phyloP scores from a whole-genome alignment of 2,888 invertebrate species.

The Cephus nigrinus region DNA sequence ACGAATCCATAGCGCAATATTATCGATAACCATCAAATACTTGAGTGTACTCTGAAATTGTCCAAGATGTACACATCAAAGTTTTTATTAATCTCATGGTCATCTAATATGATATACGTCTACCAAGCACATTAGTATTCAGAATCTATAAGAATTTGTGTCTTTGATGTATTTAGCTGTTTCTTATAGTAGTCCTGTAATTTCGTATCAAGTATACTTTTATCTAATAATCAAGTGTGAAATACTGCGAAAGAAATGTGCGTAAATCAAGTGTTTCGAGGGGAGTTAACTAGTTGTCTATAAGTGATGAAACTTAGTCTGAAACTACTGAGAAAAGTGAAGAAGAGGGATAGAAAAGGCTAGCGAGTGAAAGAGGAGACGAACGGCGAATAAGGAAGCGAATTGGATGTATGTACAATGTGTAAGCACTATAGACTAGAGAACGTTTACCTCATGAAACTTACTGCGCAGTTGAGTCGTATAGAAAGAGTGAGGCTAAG shows the following conservation, averaged over 20 bases:
- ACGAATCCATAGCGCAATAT: background rate
- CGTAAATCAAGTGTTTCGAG: too few relatives aligned
- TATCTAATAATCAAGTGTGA: too few relatives aligned
- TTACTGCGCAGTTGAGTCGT: slow-evolving; percentile 1
- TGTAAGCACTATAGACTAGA: background rate
- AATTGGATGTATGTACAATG: background rate
- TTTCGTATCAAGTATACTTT: too few relatives aligned
- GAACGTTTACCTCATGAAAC: background rate
- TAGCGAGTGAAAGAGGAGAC: background rate
- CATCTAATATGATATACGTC: too few relatives aligned
- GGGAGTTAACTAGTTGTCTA: too few relatives aligned
- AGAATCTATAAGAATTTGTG: too few relatives aligned
- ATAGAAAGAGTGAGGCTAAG: background rate
- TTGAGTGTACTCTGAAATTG: background rate
- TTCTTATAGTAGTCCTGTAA: too few relatives aligned
- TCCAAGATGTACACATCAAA: too few relatives aligned
- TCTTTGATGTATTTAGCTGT: too few relatives aligned
- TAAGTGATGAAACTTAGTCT: background rate
- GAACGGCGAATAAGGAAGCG: background rate
- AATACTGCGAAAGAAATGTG: too few relatives aligned
- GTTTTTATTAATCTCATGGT: too few relatives aligned
- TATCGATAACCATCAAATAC: background rate
- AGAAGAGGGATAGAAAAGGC: background rate
- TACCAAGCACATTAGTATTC: too few relatives aligned
- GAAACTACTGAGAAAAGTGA: background rate